phyloP scores from a whole-genome alignment of 2,113 vertebrate species.

The Calyptommatus sinebrachiatus region DNA sequence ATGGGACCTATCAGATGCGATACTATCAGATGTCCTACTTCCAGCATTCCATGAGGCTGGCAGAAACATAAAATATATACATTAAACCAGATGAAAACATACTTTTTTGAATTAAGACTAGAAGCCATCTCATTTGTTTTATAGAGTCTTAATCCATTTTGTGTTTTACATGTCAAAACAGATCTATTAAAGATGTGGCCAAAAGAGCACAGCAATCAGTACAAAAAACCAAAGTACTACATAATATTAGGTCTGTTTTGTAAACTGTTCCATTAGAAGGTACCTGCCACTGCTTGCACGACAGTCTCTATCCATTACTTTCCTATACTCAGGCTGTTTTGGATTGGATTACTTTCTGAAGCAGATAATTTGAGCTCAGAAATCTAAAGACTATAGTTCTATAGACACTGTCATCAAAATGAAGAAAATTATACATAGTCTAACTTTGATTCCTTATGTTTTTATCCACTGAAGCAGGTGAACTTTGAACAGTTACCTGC shows the following conservation, averaged over 20 bases:
- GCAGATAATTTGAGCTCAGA: too few relatives aligned
- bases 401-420: neutral
- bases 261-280: too few relatives aligned
- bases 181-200: neutral
- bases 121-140: neutral
- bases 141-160: neutral
- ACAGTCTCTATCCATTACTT: too few relatives aligned
- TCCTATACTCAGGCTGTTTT: too few relatives aligned
- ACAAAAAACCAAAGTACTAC: neutral
- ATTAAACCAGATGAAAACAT: neutral
- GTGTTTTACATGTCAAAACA: neutral
- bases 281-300: neutral
- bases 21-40: too few relatives aligned
- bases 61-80: too few relatives aligned
- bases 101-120: neutral
- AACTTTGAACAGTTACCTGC: neutral
- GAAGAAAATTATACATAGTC: neutral
- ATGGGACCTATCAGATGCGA: too few relatives aligned
- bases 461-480: neutral
- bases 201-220: neutral
- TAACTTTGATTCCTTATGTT: neutral
- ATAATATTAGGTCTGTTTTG: neutral
- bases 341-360: too few relatives aligned
- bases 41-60: too few relatives aligned
- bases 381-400: too few relatives aligned